Conservation (phyloP, 2,113 vertebrate genomes). For the Pantherophis guttatus region DNA sequence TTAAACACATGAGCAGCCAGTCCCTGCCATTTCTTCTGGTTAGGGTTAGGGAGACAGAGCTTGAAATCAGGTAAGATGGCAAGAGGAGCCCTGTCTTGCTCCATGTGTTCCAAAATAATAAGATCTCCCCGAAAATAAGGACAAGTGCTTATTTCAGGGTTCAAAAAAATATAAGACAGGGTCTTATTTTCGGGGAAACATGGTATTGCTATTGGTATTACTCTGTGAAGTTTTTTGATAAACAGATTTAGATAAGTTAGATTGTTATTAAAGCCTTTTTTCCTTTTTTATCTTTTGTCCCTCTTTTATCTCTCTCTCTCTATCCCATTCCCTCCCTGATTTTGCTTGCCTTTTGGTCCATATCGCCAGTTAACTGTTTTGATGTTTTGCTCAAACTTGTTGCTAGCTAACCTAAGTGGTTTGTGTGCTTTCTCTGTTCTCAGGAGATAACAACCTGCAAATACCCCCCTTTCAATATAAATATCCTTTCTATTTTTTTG, state of each 20-base stretch:
- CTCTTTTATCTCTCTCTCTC: neutral
- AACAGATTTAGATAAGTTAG: neutral
- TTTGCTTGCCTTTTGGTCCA: neutral
- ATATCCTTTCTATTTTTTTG: neutral
- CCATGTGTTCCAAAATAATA: no score
- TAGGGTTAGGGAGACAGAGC: no score
- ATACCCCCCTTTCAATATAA: neutral
- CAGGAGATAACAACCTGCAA: neutral
- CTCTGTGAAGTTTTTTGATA: neutral
- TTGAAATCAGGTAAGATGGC: no score
- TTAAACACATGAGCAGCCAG: no score
- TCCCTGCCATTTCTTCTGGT: no score
- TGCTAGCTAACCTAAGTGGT: neutral
- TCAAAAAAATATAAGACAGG: no score
- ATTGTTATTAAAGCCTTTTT: neutral
- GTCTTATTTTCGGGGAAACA: no score
- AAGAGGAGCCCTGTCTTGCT: no score
- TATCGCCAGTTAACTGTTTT: neutral
- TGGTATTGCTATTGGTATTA: no score
- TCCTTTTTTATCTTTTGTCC: neutral
- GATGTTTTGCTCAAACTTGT: neutral
- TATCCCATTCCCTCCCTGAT: neutral
- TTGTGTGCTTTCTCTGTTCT: neutral
- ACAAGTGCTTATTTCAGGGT: no score
- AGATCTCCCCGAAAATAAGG: no score